Conservation (phyloP, 2,797 vertebrate species). For the Hephaestus fuliginosus region DNA sequence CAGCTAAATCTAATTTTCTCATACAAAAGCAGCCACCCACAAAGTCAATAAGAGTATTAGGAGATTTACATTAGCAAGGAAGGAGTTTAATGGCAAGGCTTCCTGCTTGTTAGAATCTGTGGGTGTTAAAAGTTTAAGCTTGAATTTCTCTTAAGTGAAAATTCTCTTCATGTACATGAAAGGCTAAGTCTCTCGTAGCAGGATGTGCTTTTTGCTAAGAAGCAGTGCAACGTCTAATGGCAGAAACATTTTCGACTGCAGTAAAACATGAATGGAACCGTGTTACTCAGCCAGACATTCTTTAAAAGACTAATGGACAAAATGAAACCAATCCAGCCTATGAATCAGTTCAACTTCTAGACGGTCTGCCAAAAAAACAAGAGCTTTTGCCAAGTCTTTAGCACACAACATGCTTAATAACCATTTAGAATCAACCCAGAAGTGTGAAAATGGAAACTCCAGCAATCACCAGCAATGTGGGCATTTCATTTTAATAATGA, state of each 20-base stretch:
- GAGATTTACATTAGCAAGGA: slow-evolving; percentile 68
- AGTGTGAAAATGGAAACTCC: not conserved
- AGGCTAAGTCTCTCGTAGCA: slow-evolving; percentile 54
- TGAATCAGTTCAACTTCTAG: not conserved
- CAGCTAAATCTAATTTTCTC: slow-evolving; percentile 47
- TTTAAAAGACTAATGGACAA: not conserved
- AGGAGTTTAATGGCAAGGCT: slow-evolving; percentile 65
- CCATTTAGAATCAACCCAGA: not conserved
- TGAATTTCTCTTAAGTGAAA: slow-evolving; percentile 49
- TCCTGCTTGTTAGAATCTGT: slow-evolving; percentile 49
- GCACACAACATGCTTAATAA: not conserved
- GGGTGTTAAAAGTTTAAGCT: slow-evolving; percentile 54
- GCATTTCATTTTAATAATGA: not conserved
- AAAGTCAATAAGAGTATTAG: slow-evolving; percentile 66
- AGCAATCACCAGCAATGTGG: not conserved
- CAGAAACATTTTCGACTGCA: slow-evolving; percentile 14
- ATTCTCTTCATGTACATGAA: slow-evolving; percentile 44
- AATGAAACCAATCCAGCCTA: slow-evolving; percentile 9
- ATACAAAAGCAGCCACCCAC: slow-evolving; percentile 63
- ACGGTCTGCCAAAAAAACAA: not conserved
- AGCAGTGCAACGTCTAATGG: slow-evolving; percentile 26
- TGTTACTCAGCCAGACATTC: not conserved
- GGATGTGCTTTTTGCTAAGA: slow-evolving; percentile 61
- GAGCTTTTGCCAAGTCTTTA: not conserved
- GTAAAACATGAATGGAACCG: slow-evolving; percentile 23